Percentiles rank a stretch among this genome's conserved stretches.
phyloP scores from a whole-genome alignment of 2,797 vertebrate species.

The Syncerus caffer region DNA sequence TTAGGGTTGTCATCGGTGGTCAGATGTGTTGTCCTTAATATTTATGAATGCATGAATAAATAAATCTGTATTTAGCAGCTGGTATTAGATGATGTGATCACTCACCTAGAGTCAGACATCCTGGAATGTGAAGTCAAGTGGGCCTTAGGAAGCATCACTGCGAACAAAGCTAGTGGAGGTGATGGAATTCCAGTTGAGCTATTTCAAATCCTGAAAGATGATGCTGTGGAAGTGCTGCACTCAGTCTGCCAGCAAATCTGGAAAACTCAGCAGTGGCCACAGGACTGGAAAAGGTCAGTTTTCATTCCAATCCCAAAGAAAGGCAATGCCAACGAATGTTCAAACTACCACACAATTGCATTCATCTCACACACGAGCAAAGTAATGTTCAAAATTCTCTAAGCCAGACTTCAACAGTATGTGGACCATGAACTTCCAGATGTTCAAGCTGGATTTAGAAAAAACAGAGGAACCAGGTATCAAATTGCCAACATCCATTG shows the following conservation, averaged over 20 bases:
- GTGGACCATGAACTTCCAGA: neutral
- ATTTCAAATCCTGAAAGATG: neutral
- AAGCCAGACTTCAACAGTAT: neutral
- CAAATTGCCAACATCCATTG: neutral
- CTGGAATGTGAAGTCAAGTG: neutral
- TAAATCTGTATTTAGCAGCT: constrained; percentile 57
- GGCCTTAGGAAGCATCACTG: neutral
- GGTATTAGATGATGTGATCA: neutral
- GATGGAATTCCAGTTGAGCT: neutral
- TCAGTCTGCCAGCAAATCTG: neutral
- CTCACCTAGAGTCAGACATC: neutral
- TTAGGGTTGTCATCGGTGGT: constrained; percentile 21
- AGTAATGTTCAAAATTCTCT: neutral
- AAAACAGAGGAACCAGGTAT: neutral
- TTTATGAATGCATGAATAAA: constrained; percentile 73
- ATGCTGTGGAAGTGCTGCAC: neutral
- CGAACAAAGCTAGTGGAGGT: neutral
- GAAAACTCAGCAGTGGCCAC: neutral
- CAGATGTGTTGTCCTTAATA: constrained; percentile 65
- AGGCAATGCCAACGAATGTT: neutral
- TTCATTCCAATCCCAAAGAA: neutral
- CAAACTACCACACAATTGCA: neutral
- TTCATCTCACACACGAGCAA: neutral
- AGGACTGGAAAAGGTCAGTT: neutral
- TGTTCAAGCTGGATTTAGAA: neutral